A percentile compares a stretch with the other conserved stretches of the same genome.
phyloP scores from a whole-genome alignment of 1,140 invertebrate genomes.

The Ceratoteleas bidentatus region DNA sequence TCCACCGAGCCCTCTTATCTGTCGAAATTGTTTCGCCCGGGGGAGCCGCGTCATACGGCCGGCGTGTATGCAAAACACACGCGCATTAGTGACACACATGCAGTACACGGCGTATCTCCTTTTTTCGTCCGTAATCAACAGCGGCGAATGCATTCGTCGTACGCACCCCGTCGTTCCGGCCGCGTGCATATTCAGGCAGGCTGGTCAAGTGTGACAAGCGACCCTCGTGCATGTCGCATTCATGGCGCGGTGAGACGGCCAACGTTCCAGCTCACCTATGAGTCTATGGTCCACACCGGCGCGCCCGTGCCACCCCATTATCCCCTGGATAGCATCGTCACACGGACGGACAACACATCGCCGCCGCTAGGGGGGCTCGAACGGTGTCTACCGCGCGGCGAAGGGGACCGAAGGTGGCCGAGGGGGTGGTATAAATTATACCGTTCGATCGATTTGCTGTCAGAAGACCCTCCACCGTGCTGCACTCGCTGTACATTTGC shows the following conservation, averaged over 20 bases:
- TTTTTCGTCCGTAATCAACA: slow-evolving; percentile 32
- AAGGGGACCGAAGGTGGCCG: slow-evolving; percentile 56
- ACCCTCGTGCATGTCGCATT: slow-evolving; percentile 64
- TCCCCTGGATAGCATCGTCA: slow-evolving; percentile 48
- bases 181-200: slow-evolving; percentile 53
- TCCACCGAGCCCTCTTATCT: no score
- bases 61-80: no score
- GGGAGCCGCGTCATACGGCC: no score
- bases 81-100: no score
- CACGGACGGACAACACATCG: slow-evolving; percentile 60
- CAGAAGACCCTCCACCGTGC: slow-evolving; percentile 77
- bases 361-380: slow-evolving; percentile 61
- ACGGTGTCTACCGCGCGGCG: slow-evolving; percentile 65
- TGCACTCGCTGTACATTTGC: slow-evolving; percentile 54
- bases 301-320: slow-evolving; percentile 52
- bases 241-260: slow-evolving; percentile 53
- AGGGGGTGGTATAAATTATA: slow-evolving; percentile 82
- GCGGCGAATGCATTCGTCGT: slow-evolving; percentile 3
- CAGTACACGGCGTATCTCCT: not conserved
- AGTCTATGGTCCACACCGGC: slow-evolving; percentile 61
- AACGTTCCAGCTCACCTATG: slow-evolving; percentile 63
- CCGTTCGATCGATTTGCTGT: slow-evolving; percentile 82
- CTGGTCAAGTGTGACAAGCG: slow-evolving; percentile 67
- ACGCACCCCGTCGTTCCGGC: slow-evolving; percentile 29
- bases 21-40: no score